Evolutionary conservation across 2,888 invertebrate species (phyloP), one percentile per base, ranked within the genome.

Genomic region (Acleris laterana): DNA sequence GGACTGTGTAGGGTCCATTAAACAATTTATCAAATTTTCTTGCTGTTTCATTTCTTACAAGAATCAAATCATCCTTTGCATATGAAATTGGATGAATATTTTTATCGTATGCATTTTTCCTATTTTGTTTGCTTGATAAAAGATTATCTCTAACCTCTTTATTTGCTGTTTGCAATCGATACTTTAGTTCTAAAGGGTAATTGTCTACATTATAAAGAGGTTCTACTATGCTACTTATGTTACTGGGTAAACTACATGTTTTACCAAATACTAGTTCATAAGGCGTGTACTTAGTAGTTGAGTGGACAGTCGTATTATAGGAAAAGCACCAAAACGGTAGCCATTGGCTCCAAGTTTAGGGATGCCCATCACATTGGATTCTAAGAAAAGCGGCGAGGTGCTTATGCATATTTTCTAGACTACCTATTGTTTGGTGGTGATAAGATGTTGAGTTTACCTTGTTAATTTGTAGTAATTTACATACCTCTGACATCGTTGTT

Each of bases 211-310:
- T 28, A 28, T 28, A 28, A 6, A 28, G 28, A 7, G 28, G 28
- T 28, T 28, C 28, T 6, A 28, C 28, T 6, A 28, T 28, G 9
- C 9, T 28, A 28, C 28, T 28, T 28, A 0, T 28, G n/a, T n/a
- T n/a, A n/a, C n/a, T n/a, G n/a, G n/a, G n/a, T n/a, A n/a, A n/a
- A n/a, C n/a, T n/a, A n/a, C n/a, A n/a, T n/a, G n/a, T n/a, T n/a
- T n/a, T n/a, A n/a, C n/a, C n/a, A 28, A 56, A 56, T 6, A 56
- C 56, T n/a, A 56, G n/a, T 16, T 56, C 56, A 16, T 22, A 56
- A 2, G 56, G 56, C n/a, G 44, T 44, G 22, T 56, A 56, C 11
- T 44, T 56, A 9, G 44, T 56, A 13, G n/a, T 13, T 5, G 56
- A 7, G 25, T 46, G 56, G 3, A 57, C 9, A 3, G 22, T 44